These are phyloP conservation scores for Drosophila flavopinicola DNA, from an alignment of 2,888 invertebrate genomes.

Conservation along the genomic window DNA sequence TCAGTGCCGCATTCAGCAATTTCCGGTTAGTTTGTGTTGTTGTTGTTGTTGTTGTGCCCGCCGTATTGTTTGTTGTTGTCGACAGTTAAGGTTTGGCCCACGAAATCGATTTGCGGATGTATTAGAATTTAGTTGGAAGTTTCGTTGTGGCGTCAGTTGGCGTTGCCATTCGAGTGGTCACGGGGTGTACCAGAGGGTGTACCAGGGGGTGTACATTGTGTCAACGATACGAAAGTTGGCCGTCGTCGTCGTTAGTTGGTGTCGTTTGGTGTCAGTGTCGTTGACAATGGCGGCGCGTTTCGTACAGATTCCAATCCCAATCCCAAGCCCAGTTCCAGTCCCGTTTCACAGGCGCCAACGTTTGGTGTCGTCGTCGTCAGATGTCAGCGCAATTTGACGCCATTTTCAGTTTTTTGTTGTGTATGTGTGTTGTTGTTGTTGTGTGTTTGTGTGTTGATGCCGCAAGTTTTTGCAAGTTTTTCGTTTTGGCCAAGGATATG, in stretches of 20 bases:
- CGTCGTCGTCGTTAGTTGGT: conserved; percentile 44
- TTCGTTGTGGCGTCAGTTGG: conserved; percentile 52
- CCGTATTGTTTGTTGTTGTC: conserved; percentile 27
- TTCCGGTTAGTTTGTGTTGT: conserved; percentile 53
- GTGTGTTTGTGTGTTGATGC: conserved; percentile 43
- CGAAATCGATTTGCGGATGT: conserved; percentile 75
- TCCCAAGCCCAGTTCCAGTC: conserved; percentile 19
- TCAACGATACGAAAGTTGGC: conserved; percentile 58
- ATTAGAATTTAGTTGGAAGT: conserved; percentile 66
- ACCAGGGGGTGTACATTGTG: conserved; percentile 15
- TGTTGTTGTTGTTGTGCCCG: conserved; percentile 3
- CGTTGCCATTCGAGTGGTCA: conserved; percentile 32
- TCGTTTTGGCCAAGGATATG: conserved; percentile 59
- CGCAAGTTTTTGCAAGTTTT: conserved; percentile 64
- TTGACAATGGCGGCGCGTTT: conserved; percentile 58
- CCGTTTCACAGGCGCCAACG: conserved; percentile 25
- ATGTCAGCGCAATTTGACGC: conserved; percentile 83
- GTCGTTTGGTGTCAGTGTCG: conserved; percentile 63
- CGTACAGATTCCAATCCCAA: conserved; percentile 8
- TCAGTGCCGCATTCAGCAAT: conserved; percentile 74
- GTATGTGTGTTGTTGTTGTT: conserved; percentile 32
- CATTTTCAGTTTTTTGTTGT: conserved; percentile 74
- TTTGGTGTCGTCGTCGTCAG: conserved; percentile 61
- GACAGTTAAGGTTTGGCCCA: conserved; percentile 38
- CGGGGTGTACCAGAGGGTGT: background rate